Conservation (phyloP, 53 echinoderm and acorn worm genomes). For the Glandiceps talaboti region DNA sequence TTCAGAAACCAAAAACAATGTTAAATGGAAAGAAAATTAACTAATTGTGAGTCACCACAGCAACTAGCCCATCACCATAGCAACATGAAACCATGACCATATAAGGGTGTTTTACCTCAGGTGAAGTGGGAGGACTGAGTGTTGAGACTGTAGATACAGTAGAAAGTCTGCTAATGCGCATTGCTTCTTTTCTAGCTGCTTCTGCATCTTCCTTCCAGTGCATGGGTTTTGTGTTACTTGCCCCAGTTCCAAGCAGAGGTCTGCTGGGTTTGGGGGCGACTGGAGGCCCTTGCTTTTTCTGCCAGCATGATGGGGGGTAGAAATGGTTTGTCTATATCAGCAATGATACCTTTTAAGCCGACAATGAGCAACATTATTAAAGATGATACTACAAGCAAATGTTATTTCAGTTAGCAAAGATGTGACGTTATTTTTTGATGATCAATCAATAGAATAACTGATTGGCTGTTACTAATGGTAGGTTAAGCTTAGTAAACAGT, state of each 20-base stretch:
- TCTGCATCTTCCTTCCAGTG: background rate
- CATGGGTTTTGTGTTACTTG: background rate
- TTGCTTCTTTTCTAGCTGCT: slow-evolving; percentile 1
- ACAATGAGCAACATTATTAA: too few relatives aligned
- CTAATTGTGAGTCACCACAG: background rate
- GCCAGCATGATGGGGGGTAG: background rate
- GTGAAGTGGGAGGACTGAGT: slow-evolving; percentile 70
- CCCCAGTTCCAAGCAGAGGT: background rate
- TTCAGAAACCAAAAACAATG: background rate
- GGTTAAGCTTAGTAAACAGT: too few relatives aligned
- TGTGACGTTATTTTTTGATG: too few relatives aligned
- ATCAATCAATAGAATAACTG: too few relatives aligned
- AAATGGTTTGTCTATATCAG: background rate
- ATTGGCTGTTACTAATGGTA: too few relatives aligned
- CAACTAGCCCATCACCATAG: background rate
- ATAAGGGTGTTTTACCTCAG: slow-evolving; percentile 52
- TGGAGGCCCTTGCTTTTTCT: background rate
- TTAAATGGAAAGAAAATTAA: slow-evolving; percentile 1
- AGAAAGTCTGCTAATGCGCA: slow-evolving; percentile 5
- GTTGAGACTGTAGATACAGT: slow-evolving; percentile 2
- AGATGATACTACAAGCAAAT: too few relatives aligned
- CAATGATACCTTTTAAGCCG: background rate
- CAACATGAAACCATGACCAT: background rate
- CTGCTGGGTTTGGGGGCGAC: background rate
- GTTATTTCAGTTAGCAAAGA: too few relatives aligned